Base-by-base conservation (phyloP, 2,113 vertebrate genomes). In the Macquaria ambigua region DNA sequence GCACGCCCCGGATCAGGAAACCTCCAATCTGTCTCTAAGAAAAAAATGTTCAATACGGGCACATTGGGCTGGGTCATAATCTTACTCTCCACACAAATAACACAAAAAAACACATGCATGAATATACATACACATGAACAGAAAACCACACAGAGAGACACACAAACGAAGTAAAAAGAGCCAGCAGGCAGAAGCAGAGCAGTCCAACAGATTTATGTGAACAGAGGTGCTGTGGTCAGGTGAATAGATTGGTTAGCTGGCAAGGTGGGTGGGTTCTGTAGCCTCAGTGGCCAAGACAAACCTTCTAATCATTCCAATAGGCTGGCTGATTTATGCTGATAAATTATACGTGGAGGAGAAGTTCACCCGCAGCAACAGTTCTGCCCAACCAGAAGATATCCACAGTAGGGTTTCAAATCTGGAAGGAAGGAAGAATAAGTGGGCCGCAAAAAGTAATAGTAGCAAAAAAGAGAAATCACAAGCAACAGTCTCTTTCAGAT, bases 181-280 rank as follows among this genome's bases (percentile, higher is more conserved):
- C 66, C 43, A 69, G 74, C 74, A 55, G 52, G 56, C 75, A 84
- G 56, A 61, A 52, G 62, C 41, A 39, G 53, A 77, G 59, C 55
- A 43, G 81, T 72, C 25, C 46, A 28, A 39, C 28, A 85, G 92
- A 95, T 95, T 94, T 93, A 94, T 95, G 74, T 68, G 66, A 77
- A 61, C 53, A 74, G 80, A 87, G 86, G 82, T 90, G 90, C 90
- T 93, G 92, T 86, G 94, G 90, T 93, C 92, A 92, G 87, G 84
- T 94, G 91, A 89, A 92, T 87, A 91, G 87, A 93, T 93, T 90
- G 83, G 82, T 80, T 84, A 71, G 87, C 84, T 93, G 86, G 92
- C 89, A 80, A 89, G 92, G 79, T 92, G 89, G 92, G 90, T 90
- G 88, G 87, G 83, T 89, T 81, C 71, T 75, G 68, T 43, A 77